These are phyloP conservation scores for Aphelocoma coerulescens DNA, from an alignment of 2,113 vertebrate species.

Conservation along the genomic window DNA sequence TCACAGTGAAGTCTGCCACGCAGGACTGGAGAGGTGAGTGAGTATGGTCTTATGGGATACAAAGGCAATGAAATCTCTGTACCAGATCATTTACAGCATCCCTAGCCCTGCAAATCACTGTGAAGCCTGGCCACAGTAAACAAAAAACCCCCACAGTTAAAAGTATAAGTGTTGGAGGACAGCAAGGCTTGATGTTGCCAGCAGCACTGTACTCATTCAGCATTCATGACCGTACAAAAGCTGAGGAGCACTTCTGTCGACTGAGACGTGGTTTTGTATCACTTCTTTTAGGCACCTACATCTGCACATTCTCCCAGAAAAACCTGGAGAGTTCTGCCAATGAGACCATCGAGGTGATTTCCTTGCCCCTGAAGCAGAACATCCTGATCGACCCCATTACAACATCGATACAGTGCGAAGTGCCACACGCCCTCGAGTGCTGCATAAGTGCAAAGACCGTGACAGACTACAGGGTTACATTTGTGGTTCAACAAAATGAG, in stretches of 20 bases:
- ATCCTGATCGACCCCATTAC: slow-evolving; percentile 68
- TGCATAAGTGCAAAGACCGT: not conserved
- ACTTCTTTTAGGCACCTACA: slow-evolving; percentile 66
- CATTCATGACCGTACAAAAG: not conserved
- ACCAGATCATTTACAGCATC: not conserved
- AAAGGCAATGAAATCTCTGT: not conserved
- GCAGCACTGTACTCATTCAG: not conserved
- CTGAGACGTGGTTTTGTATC: not conserved
- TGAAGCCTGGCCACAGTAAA: not conserved
- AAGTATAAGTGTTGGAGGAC: not conserved
- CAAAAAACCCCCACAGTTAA: not conserved
- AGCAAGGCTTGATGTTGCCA: not conserved
- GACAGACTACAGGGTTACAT: slow-evolving; percentile 22
- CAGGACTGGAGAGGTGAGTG: slow-evolving; percentile 70
- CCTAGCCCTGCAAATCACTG: not conserved
- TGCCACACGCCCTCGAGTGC: slow-evolving; percentile 26
- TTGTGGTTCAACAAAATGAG: not conserved
- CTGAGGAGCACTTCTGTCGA: not conserved
- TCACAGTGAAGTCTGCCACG: slow-evolving; percentile 39
- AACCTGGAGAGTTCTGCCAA: slow-evolving; percentile 27
- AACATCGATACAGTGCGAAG: not conserved
- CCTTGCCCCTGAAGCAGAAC: slow-evolving; percentile 44
- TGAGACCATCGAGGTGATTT: slow-evolving; percentile 15
- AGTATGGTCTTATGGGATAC: not conserved
- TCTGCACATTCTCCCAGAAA: slow-evolving; percentile 66